Conservation (phyloP, 2,113 vertebrate species). For the Poicephalus meyeri region DNA sequence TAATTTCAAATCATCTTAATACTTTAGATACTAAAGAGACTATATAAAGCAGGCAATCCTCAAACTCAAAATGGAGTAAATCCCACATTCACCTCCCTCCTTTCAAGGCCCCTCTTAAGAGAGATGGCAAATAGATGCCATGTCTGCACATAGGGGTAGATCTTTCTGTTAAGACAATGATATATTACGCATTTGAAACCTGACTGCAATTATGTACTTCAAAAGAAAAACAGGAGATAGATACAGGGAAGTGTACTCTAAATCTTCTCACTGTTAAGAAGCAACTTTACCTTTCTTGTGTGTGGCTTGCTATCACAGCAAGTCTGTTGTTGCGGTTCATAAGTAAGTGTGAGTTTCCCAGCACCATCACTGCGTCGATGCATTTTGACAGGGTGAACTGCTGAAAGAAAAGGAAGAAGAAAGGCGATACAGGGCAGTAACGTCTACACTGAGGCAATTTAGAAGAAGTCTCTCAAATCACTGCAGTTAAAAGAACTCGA, state of each 20-base stretch:
- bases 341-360: conserved; percentile 91
- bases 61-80: background rate
- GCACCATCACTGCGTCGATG: conserved; percentile 90
- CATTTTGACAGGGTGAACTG: conserved; percentile 94
- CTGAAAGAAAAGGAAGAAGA: background rate
- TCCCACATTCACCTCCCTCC: background rate
- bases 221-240: background rate
- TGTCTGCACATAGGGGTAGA: background rate
- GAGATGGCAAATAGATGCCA: background rate
- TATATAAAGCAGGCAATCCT: background rate
- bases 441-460: background rate
- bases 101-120: background rate
- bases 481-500: background rate
- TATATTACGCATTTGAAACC: background rate
- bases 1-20: background rate
- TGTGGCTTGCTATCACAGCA: conserved; percentile 92
- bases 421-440: background rate
- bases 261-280: background rate
- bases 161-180: background rate
- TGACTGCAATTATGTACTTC: background rate
- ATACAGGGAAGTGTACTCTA: rapidly evolving
- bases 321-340: conserved; percentile 91
- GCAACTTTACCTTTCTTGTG: conserved; percentile 86
- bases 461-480: background rate
- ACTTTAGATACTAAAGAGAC: background rate